These are phyloP conservation scores for Mylabris phalerata DNA, from an alignment of 1,140 invertebrate genomes.

Conservation along the genomic window DNA sequence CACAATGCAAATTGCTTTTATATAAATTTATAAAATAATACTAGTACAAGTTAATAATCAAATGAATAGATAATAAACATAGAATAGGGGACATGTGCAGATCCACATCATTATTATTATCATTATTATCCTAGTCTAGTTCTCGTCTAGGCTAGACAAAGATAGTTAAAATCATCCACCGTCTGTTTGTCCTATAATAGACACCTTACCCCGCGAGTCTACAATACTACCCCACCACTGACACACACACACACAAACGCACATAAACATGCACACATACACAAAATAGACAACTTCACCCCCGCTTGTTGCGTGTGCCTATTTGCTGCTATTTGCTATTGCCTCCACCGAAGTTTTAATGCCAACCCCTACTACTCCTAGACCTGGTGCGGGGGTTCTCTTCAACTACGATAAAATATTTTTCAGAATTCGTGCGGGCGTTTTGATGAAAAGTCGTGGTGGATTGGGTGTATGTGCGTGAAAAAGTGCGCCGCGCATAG, in stretches of 20 bases:
- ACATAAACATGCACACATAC: constrained; percentile 1
- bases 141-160: neutral
- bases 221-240: constrained; percentile 23
- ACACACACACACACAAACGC: neutral
- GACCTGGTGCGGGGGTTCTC: constrained; percentile 21
- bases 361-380: constrained; percentile 25
- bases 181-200: constrained; percentile 9
- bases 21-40: too few species aligned
- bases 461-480: constrained; percentile 20
- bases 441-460: constrained; percentile 37
- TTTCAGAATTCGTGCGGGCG: constrained; percentile 43
- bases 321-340: constrained; percentile 9
- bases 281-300: constrained; percentile 20
- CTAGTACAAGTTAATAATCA: too few species aligned
- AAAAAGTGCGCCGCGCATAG: constrained; percentile 32
- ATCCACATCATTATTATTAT: too few species aligned
- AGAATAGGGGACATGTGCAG: too few species aligned
- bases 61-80: too few species aligned
- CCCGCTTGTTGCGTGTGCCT: constrained; percentile 30
- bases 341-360: neutral
- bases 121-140: neutral
- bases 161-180: too few species aligned
- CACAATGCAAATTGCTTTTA: too few species aligned
- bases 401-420: constrained; percentile 31
- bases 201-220: constrained; percentile 27